A percentile compares a stretch with the other conserved stretches of the same genome.
phyloP scores from a whole-genome alignment of 2,797 vertebrate species.

The Muscicapa comitata region DNA sequence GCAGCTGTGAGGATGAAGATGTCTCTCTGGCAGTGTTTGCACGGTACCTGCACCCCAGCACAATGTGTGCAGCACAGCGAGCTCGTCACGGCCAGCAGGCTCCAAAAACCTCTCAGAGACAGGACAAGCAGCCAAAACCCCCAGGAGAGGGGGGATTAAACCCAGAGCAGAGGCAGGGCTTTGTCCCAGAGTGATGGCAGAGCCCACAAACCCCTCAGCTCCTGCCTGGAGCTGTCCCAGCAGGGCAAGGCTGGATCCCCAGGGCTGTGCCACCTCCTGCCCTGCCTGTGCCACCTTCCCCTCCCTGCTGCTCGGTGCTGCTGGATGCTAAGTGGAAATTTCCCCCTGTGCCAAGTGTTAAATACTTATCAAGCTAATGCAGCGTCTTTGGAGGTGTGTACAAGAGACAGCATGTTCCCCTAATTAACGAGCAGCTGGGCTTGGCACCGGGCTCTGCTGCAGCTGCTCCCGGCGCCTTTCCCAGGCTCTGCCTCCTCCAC shows the following conservation, averaged over 20 bases:
- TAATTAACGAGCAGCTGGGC: slow-evolving; percentile 44
- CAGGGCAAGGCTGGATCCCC: not conserved
- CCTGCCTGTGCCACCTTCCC: not conserved
- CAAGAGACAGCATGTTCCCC: slow-evolving; percentile 57
- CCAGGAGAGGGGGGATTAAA: not conserved
- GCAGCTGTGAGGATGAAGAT: slow-evolving; percentile 11
- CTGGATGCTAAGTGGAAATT: slow-evolving; percentile 20
- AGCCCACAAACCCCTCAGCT: not conserved
- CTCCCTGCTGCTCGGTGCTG: not conserved
- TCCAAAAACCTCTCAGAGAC: not conserved
- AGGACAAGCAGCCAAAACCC: not conserved
- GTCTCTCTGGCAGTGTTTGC: not conserved
- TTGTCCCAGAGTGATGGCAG: not conserved
- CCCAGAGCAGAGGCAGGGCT: not conserved
- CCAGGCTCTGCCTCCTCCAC: slow-evolving; percentile 20
- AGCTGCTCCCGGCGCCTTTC: slow-evolving; percentile 50
- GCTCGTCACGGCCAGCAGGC: not conserved
- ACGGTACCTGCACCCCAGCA: not conserved
- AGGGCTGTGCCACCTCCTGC: not conserved
- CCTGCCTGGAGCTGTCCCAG: not conserved
- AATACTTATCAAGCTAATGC: slow-evolving; percentile 29
- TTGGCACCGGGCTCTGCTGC: not conserved
- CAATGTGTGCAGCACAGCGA: not conserved
- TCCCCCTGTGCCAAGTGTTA: not conserved
- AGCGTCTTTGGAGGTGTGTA: slow-evolving; percentile 42